Percentiles rank a stretch among this genome's conserved stretches.
These are phyloP conservation scores for Dromas ardeola DNA, from an alignment of 2,113 vertebrate genomes.

Conservation along the genomic window DNA sequence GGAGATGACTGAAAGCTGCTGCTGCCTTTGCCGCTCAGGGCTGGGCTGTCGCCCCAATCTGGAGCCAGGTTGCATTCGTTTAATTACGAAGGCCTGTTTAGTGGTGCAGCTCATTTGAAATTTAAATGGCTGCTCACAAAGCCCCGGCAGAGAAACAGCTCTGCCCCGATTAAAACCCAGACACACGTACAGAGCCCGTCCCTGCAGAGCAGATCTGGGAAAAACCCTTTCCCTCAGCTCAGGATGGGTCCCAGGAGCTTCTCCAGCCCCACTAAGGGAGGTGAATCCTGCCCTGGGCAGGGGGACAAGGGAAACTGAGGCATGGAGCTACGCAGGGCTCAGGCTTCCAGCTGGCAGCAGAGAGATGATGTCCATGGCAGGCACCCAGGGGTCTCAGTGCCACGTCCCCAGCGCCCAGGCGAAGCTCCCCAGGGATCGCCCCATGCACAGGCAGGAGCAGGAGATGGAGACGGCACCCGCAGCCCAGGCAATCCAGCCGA, in stretches of 20 bases:
- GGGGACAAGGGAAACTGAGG: neutral
- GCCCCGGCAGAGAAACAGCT: neutral
- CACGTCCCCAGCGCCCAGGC: fast-evolving
- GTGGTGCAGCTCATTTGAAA: neutral
- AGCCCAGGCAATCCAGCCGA: neutral
- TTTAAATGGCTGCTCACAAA: neutral
- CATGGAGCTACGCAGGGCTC: neutral
- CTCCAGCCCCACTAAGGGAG: neutral
- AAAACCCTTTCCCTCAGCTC: neutral
- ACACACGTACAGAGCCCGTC: fast-evolving
- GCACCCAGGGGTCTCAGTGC: neutral
- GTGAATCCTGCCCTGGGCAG: neutral
- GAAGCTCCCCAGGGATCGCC: neutral
- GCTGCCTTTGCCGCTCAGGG: neutral
- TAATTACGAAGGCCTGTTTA: neutral
- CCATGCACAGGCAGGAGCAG: neutral
- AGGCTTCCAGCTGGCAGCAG: neutral
- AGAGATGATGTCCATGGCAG: fast-evolving
- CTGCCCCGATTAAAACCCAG: neutral
- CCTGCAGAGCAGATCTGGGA: neutral
- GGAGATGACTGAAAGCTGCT: neutral
- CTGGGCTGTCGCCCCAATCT: fast-evolving
- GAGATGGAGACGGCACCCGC: neutral
- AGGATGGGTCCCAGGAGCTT: neutral
- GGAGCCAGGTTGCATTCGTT: neutral